These are phyloP conservation scores for Potorous gilbertii DNA, from an alignment of 2,797 vertebrate genomes.

Conservation along the genomic window DNA sequence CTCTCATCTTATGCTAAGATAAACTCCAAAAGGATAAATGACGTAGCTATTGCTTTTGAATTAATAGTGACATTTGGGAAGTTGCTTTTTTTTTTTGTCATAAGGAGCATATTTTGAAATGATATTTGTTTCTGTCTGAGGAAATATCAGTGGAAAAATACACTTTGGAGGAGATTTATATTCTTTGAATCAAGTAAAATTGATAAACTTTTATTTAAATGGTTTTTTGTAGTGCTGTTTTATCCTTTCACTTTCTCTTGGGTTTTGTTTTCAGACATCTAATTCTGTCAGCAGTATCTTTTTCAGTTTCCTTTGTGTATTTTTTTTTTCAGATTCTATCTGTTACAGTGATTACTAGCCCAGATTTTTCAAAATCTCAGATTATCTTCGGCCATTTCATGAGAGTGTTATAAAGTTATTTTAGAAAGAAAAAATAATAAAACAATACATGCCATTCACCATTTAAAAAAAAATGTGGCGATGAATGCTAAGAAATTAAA, in stretches of 20 bases:
- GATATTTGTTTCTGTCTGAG: background rate
- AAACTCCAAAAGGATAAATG: background rate
- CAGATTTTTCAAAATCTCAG: constrained; percentile 17
- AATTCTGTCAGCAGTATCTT: background rate
- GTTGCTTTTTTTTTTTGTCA: too few species aligned
- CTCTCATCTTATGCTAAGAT: background rate
- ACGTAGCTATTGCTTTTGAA: background rate
- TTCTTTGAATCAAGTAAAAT: background rate
- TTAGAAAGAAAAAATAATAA: background rate
- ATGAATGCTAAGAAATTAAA: background rate
- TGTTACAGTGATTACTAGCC: background rate
- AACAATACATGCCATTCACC: background rate
- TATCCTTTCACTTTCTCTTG: background rate
- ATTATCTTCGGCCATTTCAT: background rate
- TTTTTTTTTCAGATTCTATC: background rate
- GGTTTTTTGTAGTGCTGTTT: background rate
- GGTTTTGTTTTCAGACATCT: constrained; percentile 32
- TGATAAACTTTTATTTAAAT: background rate
- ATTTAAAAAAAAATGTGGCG: background rate
- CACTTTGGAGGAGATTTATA: background rate
- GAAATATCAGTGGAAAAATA: background rate
- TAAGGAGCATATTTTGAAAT: background rate
- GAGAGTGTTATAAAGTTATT: background rate
- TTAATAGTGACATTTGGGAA: background rate
- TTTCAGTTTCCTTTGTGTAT: constrained; percentile 21